Percentiles rank a stretch among this genome's conserved stretches.
phyloP scores from a whole-genome alignment of 2,797 vertebrate genomes.

The Xerus rutilus region DNA sequence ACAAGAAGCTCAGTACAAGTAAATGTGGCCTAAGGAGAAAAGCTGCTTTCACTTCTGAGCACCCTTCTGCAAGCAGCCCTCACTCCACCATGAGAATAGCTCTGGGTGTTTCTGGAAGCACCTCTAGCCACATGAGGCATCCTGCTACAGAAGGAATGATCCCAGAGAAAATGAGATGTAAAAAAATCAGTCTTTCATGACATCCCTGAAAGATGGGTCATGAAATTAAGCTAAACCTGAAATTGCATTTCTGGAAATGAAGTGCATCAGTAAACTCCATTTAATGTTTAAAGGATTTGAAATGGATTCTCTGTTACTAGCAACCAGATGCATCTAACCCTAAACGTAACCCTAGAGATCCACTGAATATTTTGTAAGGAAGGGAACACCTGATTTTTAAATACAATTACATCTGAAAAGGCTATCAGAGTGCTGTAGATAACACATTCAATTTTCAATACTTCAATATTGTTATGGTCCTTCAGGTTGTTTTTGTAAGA shows the following conservation, averaged over 20 bases:
- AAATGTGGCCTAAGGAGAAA: background rate
- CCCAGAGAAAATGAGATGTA: background rate
- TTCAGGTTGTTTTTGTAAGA: constrained; percentile 61
- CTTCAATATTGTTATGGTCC: constrained; percentile 9
- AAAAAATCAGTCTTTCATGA: background rate
- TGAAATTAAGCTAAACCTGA: background rate
- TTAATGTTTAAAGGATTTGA: background rate
- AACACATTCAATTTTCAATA: constrained; percentile 54
- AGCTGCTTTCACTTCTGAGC: background rate
- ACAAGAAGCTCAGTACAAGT: background rate
- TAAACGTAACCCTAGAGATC: background rate
- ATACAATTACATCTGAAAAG: constrained; percentile 28
- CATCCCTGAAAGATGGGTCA: background rate
- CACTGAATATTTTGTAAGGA: background rate
- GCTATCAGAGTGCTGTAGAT: constrained; percentile 10
- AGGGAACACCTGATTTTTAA: constrained; percentile 23
- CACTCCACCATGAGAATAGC: background rate
- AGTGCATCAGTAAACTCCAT: background rate
- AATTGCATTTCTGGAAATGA: background rate
- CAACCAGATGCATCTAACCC: background rate
- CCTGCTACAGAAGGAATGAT: background rate
- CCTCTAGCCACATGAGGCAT: background rate
- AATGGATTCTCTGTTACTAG: constrained; percentile 14
- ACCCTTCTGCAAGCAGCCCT: background rate
- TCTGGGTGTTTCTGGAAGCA: background rate